Base-by-base conservation (phyloP, 2,797 vertebrate species). In the Melanotaenia boesemani region DNA sequence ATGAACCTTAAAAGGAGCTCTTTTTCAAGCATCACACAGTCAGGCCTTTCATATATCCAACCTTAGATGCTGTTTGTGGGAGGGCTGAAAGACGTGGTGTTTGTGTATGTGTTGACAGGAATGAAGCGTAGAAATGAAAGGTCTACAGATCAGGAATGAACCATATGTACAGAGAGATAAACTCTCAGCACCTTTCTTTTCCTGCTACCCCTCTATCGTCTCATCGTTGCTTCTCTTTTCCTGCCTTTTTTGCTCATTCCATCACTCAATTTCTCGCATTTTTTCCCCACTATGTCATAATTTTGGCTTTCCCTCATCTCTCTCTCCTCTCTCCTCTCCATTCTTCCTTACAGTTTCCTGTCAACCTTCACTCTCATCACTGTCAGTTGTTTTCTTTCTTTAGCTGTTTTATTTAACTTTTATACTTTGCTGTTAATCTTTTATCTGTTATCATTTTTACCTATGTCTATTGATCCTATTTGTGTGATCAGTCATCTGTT, bases 251-350 rank as follows among this genome's bases (percentile, higher is more conserved):
- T 63, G 69, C 54, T 58, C 44, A 56, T 69, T 65, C 66, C 63
- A 69, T 84, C 74, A 59, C 56, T 83, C 63, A n/a, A 28, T 46
- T 64, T 24, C 65, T 54, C 46, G 54, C 24, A 56, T 75, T 62
- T 67, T 56, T 18, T 69, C 37, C 71, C 37, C 72, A 60, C 10
- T 26, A 32, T 50, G 57, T 64, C 68, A 10, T 56, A 69, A 63
- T 66, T 39, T 82, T 55, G 70, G 26, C 34, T 63, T 41, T 63
- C 61, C 52, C 30, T 79, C 76, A 78, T 85, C 34, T 6, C 76
- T 81, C 55, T 67, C 22, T 56, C 22, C 52, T 46, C 64, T 65
- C 63, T 67, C 44, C 58, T 69, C 54, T 72, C 48, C 4, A 5
- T 15, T 41, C 32, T 24, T 16, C 0, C 69, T 62, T 48, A 34